phyloP scores from a whole-genome alignment of 2,797 vertebrate species.

The Otolemur crassicaudatus region DNA sequence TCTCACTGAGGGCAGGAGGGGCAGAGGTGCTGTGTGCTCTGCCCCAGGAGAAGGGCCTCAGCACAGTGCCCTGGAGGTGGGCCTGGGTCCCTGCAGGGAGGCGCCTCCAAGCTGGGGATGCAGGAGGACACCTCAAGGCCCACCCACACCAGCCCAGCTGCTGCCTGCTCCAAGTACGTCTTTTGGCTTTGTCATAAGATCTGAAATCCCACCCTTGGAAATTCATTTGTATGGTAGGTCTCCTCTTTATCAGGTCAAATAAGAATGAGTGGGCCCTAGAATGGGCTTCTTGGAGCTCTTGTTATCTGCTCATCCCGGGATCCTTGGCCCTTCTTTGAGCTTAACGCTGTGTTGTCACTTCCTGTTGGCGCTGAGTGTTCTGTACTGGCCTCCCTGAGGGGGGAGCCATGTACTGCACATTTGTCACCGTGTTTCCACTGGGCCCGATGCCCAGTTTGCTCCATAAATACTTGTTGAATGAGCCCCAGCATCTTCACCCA shows the following conservation, averaged over 20 bases:
- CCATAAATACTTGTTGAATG: background rate
- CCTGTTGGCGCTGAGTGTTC: background rate
- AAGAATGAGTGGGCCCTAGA: background rate
- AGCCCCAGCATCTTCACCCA: background rate
- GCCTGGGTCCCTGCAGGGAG: background rate
- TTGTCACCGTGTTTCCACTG: background rate
- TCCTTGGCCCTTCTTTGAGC: background rate
- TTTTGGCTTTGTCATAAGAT: background rate
- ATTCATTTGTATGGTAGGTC: background rate
- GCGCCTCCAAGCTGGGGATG: background rate
- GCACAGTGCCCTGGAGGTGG: background rate
- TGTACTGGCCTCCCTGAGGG: background rate
- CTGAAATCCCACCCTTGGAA: background rate
- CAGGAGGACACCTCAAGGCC: background rate
- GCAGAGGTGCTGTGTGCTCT: background rate
- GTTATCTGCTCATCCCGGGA: background rate
- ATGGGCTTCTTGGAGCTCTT: background rate
- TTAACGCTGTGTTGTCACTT: background rate
- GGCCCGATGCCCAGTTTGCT: background rate
- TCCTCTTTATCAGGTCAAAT: background rate
- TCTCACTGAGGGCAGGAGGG: background rate
- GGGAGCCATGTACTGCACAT: background rate
- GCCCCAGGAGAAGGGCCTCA: background rate
- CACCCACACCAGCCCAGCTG: background rate
- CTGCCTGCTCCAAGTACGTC: background rate